Base-by-base conservation (phyloP, 2,797 vertebrate genomes). In the Argyrosomus regius region DNA sequence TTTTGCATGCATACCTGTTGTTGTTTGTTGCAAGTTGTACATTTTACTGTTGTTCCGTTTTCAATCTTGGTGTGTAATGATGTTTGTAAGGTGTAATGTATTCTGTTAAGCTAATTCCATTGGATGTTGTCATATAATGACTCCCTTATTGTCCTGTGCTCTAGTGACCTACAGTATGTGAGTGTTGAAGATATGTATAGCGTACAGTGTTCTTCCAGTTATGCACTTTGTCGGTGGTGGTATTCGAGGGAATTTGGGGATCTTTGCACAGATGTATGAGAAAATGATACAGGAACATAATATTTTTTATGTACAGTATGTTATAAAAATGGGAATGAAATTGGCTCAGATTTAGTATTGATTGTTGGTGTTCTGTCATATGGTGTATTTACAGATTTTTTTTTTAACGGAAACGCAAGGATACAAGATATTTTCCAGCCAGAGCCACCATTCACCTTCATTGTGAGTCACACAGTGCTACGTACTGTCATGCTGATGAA, bases 141-240 rank as follows among this genome's bases (percentile, higher is more conserved):
- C 77, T 83, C 70, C 68, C 65, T 57, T 78, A 72, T 79, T 88
- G 88, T 83, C 91, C 77, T 65, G 83, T 88, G 79, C 77, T 90
- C 73, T 85, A 41, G 85, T 92, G 89, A 89, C 84, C 87, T 88
- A 12, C 85, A 81, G 85, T 88, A 77, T 90, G 91, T 91, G 84
- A 91, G 91, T 91, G 85, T 90, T 87, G 71, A 87, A 80, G 88
- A 86, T 90, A 70, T 82, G 80, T 88, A 67, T 85, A 81, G 87
- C 83, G 77, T 91, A 89, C 87, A 88, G 93, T 94, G 90, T 94
- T 93, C 89, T 93, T 92, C 91, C 91, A 93, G 89, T 94, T 87
- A 90, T 93, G 94, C 93, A 94, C 94, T 95, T 94, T 95, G 88
- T 85, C 66, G 91, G 92, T 94, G 92, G 85, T 85, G 90, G 91